phyloP scores from a whole-genome alignment of 1,140 invertebrate genomes.

The Drosophila gunungcola region DNA sequence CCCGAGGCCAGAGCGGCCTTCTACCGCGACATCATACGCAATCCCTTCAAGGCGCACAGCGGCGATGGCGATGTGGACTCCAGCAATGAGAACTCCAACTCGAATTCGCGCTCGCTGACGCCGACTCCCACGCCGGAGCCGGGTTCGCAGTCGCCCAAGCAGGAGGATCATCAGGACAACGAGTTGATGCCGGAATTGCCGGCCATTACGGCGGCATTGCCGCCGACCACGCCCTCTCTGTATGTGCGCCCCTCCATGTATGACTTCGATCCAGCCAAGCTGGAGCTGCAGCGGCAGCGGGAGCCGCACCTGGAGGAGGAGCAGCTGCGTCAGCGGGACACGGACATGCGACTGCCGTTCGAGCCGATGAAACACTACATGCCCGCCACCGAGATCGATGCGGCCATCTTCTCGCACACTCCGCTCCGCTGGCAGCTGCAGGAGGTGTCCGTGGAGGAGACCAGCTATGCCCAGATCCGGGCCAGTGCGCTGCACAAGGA shows the following conservation, averaged over 20 bases:
- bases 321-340: constrained; percentile 84
- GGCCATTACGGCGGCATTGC: background rate
- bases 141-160: constrained; percentile 65
- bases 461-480: constrained; percentile 90
- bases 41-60: constrained; percentile 63
- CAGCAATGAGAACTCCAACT: constrained; percentile 54
- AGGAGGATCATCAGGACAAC: constrained; percentile 1
- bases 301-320: constrained; percentile 18
- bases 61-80: constrained; percentile 39
- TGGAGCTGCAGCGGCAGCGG: constrained; percentile 16
- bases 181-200: background rate
- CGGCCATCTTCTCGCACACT: constrained; percentile 90
- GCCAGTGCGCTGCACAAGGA: constrained; percentile 87
- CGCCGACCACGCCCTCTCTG: constrained; percentile 9
- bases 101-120: constrained; percentile 65
- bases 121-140: constrained; percentile 66
- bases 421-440: constrained; percentile 88
- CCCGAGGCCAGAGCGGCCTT: constrained; percentile 47
- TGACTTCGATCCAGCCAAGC: constrained; percentile 53
- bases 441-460: constrained; percentile 89
- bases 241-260: constrained; percentile 72
- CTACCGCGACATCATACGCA: constrained; percentile 65
- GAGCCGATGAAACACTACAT: constrained; percentile 91
- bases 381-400: constrained; percentile 93
- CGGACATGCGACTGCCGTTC: constrained; percentile 91